A percentile compares a stretch with the other conserved stretches of the same genome.
phyloP scores from a whole-genome alignment of 2,113 vertebrate genomes.

The Rhagologus leucostigma region DNA sequence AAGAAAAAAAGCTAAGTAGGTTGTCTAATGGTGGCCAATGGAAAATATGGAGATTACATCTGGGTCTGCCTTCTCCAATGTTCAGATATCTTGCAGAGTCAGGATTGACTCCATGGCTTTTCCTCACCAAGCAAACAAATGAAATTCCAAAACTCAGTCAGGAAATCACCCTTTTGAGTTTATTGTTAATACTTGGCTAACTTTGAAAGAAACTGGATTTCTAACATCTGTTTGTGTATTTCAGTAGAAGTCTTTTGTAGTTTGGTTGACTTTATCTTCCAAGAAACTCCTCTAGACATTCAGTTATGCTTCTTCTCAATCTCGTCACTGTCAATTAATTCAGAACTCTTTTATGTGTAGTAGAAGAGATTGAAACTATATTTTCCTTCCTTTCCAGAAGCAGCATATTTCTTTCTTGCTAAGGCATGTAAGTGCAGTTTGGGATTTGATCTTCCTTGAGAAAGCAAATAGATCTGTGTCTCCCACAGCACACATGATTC shows the following conservation, averaged over 20 bases:
- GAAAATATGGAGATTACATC: not conserved
- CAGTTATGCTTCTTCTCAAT: not conserved
- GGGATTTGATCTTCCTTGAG: not conserved
- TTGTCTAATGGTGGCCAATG: not conserved
- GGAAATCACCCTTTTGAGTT: not conserved
- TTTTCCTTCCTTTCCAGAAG: not conserved
- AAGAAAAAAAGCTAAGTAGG: not conserved
- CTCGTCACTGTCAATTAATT: not conserved
- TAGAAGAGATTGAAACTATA: not conserved
- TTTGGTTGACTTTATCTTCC: not conserved
- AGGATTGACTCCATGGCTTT: not conserved
- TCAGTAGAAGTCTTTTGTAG: not conserved
- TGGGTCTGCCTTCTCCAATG: not conserved
- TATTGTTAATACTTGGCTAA: not conserved
- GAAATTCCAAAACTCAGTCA: not conserved
- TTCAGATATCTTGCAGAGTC: not conserved
- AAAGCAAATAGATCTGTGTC: not conserved
- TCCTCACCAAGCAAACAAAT: not conserved
- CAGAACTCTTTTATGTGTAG: not conserved
- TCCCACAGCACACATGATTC: not conserved
- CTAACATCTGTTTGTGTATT: not conserved
- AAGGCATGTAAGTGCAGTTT: not conserved
- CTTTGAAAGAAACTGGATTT: not conserved
- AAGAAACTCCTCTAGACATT: not conserved
- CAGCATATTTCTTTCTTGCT: not conserved